Evolutionary conservation across 2,888 invertebrate genomes (phyloP).

Genomic region (Aphrophora alni): DNA sequence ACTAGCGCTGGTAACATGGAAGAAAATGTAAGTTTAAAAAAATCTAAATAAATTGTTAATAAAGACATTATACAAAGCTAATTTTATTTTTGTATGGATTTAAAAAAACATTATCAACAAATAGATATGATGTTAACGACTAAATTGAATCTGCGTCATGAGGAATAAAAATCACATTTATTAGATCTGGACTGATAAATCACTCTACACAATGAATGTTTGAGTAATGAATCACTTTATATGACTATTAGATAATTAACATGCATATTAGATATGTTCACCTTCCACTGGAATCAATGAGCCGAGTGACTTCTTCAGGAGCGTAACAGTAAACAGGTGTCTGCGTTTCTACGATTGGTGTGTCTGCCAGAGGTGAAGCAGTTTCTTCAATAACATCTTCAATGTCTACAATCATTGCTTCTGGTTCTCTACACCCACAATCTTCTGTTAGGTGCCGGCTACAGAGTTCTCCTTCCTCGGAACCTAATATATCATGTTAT

Average conservation of each 20-base stretch:
- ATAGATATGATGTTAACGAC: too few relatives aligned
- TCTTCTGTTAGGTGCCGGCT: neutral
- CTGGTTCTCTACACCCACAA: constrained; percentile 61
- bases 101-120: too few relatives aligned
- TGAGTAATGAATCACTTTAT: too few relatives aligned
- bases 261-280: neutral
- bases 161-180: too few relatives aligned
- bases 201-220: too few relatives aligned
- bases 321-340: constrained; percentile 76
- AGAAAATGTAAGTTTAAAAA: too few relatives aligned
- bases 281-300: constrained; percentile 59
- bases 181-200: too few relatives aligned
- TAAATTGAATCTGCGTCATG: too few relatives aligned
- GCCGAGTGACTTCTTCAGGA: constrained; percentile 63
- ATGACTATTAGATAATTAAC: neutral
- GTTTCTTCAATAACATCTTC: constrained; percentile 82
- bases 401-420: constrained; percentile 80
- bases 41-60: too few relatives aligned
- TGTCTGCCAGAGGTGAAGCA: constrained; percentile 72
- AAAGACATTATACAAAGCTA: too few relatives aligned
- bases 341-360: constrained; percentile 67
- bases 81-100: too few relatives aligned
- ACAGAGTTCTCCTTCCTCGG: neutral
- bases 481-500: neutral
- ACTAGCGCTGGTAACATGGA: too few relatives aligned